These are phyloP conservation scores for Meriones unguiculatus DNA, from an alignment of 2,113 vertebrate species.

Conservation along the genomic window DNA sequence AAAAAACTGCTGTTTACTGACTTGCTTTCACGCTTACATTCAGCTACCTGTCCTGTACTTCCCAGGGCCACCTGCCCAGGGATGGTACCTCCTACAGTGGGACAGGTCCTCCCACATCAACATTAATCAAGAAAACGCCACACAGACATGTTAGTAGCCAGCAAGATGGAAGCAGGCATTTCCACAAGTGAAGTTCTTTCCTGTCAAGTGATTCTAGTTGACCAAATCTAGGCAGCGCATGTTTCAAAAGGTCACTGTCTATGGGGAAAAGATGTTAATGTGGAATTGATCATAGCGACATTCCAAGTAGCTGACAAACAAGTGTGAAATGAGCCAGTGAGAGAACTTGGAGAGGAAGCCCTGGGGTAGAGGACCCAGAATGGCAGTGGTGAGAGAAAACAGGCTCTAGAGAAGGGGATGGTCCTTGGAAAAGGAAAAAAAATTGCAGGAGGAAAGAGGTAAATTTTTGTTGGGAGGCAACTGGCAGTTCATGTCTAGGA, in stretches of 20 bases:
- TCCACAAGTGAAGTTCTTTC: neutral
- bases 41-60: neutral
- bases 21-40: neutral
- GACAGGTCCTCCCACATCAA: neutral
- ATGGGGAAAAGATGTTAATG: neutral
- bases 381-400: neutral
- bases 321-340: neutral
- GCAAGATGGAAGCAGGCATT: neutral
- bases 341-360: accelerated
- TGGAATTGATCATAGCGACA: neutral
- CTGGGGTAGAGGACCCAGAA: accelerated
- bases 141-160: neutral
- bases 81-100: neutral
- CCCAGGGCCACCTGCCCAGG: neutral
- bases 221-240: neutral
- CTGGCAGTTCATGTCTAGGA: neutral
- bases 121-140: neutral
- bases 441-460: neutral
- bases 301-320: neutral
- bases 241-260: neutral
- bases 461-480: neutral
- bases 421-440: neutral
- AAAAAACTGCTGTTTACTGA: neutral
- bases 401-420: neutral
- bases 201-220: neutral